Conservation (phyloP, 2,113 vertebrate genomes). For the Psephotus haematonotus region DNA sequence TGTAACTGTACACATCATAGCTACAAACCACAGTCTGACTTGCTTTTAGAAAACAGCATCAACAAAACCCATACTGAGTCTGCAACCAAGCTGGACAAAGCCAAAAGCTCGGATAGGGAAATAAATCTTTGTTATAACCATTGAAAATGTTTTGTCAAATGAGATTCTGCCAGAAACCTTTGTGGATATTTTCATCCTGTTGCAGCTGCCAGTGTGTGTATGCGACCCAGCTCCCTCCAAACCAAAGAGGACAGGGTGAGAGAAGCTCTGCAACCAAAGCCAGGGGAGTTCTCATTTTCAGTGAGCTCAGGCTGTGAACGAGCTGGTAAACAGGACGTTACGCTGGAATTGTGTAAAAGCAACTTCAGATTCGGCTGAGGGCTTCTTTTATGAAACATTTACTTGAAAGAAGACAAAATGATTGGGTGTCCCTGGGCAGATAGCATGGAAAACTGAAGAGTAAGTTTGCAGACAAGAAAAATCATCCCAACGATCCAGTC, state of each 20-base stretch:
- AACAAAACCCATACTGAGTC: background rate
- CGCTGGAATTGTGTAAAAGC: background rate
- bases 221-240: background rate
- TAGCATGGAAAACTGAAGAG: background rate
- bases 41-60: background rate
- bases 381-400: background rate
- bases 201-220: background rate
- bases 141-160: background rate
- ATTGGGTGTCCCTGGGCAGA: background rate
- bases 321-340: background rate
- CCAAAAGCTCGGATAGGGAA: background rate
- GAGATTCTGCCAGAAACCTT: background rate
- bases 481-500: background rate
- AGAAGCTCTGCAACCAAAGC: background rate
- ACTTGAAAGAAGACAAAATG: background rate
- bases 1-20: rapidly evolving
- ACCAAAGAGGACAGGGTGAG: background rate
- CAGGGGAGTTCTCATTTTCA: background rate
- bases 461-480: background rate
- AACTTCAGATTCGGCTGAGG: background rate
- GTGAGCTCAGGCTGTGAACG: background rate
- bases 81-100: background rate
- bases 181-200: background rate
- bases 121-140: background rate
- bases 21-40: background rate